Evolutionary conservation across 2,797 vertebrate species (phyloP), one percentile per base, ranked within the genome.

Genomic region (Liparis tanakae): DNA sequence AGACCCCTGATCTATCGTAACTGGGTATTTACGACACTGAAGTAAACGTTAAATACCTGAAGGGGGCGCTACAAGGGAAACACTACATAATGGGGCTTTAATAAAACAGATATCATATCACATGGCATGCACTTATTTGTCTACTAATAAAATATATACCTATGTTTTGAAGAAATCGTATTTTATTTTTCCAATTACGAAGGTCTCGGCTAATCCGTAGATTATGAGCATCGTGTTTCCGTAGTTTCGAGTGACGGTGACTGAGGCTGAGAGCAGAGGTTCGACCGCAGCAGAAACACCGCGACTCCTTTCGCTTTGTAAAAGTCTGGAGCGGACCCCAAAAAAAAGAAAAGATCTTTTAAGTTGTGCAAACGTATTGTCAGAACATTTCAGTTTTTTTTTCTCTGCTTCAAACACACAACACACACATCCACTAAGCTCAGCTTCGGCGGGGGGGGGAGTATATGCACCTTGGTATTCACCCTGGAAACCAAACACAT

Each of bases 231-330:
- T 83, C 39, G 39, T 55, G 44, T 78, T 78, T 80, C 60, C 9
- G 18, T 50, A 71, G 79, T 75, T 90, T 88, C 84, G 83, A 89
- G 61, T 67, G 67, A 74, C 56, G 60, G 53, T 48, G 70, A 78
- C 30, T 80, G 78, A 86, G 57, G 70, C 68, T 22, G 53, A 78
- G 22, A 69, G 72, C 15, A 51, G 41, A 73, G 33, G 74, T 72
- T 54, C 37, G 39, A 67, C 33, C 14, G 59, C 15, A 61, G 41
- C 57, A 59, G 39, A 55, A 81, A 81, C 78, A 74, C 41, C 48
- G 8, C 25, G n/a, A 7, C 62, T 67, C 8, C 18, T 55, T 46
- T 70, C 18, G 58, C 57, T 83, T 84, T 80, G 63, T 54, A 43
- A 70, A 56, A 76, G 69, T 70, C 81, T 61, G 51, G 50, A 71